These are phyloP conservation scores for Ficedula albicollis DNA, from an alignment of 2,797 vertebrate genomes.

Conservation along the genomic window DNA sequence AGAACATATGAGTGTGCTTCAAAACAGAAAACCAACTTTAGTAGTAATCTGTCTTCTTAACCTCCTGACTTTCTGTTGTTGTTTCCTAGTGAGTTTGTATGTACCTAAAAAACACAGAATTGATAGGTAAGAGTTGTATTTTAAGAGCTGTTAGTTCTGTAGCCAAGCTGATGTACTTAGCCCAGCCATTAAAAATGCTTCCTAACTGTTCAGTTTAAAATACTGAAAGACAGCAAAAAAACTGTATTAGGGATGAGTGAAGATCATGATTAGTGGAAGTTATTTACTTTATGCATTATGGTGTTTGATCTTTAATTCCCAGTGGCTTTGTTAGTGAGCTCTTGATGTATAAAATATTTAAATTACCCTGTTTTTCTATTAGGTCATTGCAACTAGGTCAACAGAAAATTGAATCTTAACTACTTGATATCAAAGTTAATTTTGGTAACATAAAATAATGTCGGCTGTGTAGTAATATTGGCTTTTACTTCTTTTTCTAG, in stretches of 20 bases:
- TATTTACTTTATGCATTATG: not conserved
- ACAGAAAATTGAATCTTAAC: slow-evolving; percentile 26
- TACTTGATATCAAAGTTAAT: slow-evolving; percentile 15
- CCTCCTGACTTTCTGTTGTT: not conserved
- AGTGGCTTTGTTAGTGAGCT: not conserved
- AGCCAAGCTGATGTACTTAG: not conserved
- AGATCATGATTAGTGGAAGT: not conserved
- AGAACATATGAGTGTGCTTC: not conserved
- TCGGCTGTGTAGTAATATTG: not conserved
- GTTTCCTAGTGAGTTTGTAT: not conserved
- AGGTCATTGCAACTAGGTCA: slow-evolving; percentile 35
- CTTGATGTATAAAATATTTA: slow-evolving; percentile 28
- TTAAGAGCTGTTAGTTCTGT: not conserved
- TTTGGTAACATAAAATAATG: slow-evolving; percentile 25
- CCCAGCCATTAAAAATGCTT: not conserved
- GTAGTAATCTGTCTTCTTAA: not conserved
- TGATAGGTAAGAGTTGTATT: not conserved
- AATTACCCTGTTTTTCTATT: not conserved
- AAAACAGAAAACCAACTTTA: not conserved
- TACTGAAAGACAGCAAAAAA: not conserved
- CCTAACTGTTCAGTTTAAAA: not conserved
- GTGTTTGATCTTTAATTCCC: slow-evolving; percentile 13
- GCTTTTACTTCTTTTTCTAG: not conserved
- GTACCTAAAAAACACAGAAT: not conserved
- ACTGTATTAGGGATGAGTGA: not conserved